A percentile compares a stretch with the other conserved stretches of the same genome.
phyloP scores from a whole-genome alignment of 1,140 invertebrate genomes.

The Akabosia matsudoensis region DNA sequence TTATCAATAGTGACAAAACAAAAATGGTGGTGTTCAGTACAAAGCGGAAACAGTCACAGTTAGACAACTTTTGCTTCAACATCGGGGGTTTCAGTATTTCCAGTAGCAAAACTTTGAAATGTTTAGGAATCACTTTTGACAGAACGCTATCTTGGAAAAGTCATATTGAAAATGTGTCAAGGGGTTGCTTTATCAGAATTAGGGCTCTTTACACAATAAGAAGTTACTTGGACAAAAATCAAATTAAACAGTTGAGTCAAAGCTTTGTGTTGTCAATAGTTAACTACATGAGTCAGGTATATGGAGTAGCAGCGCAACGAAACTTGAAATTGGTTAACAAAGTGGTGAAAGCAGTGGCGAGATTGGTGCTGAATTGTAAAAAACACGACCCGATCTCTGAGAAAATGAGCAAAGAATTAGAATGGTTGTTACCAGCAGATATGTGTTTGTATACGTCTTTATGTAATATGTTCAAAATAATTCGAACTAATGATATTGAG shows the following conservation, averaged over 20 bases:
- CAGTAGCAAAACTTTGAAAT: neutral
- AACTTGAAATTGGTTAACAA: neutral
- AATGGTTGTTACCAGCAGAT: neutral
- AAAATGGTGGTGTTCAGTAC: neutral
- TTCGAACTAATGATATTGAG: neutral
- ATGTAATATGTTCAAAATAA: neutral
- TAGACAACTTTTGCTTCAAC: neutral
- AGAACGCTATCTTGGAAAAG: neutral
- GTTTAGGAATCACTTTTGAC: conserved; percentile 1
- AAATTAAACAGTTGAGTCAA: neutral
- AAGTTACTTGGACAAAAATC: neutral
- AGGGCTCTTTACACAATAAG: neutral
- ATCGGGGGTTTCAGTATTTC: neutral
- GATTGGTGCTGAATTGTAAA: neutral
- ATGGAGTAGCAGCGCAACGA: neutral
- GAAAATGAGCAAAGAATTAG: neutral
- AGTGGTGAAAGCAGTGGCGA: neutral
- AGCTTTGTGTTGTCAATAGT: neutral
- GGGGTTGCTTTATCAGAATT: neutral
- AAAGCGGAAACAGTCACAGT: neutral
- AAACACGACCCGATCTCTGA: neutral
- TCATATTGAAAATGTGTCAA: neutral
- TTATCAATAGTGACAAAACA: neutral
- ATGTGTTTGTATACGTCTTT: neutral
- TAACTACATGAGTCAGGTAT: neutral